These are phyloP conservation scores for Crotalus horridus DNA, from an alignment of 2,113 vertebrate genomes.

Conservation along the genomic window DNA sequence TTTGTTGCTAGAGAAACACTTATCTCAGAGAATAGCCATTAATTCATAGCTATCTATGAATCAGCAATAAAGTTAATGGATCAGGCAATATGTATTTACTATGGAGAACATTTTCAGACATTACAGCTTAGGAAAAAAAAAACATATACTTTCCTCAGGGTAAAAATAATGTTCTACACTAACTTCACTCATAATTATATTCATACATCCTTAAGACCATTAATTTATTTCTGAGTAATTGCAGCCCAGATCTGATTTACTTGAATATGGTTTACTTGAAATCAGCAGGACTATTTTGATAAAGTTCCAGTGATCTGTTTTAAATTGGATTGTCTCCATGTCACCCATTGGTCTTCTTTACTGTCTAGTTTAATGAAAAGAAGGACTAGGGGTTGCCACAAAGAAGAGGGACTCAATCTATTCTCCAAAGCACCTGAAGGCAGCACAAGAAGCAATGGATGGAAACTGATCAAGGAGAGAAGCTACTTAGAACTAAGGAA, in stretches of 20 bases:
- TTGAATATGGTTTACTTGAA: not conserved
- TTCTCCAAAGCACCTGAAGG: too few relatives aligned
- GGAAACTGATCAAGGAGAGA: too few relatives aligned
- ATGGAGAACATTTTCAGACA: slow-evolving; percentile 21
- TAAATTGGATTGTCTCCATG: not conserved
- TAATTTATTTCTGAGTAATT: not conserved
- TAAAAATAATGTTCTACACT: not conserved
- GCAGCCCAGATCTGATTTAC: not conserved
- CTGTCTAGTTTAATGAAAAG: not conserved
- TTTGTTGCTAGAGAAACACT: not conserved
- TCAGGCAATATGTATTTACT: not conserved
- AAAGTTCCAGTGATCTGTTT: not conserved
- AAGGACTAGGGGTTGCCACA: too few relatives aligned
- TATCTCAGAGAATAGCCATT: not conserved
- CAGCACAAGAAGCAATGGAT: too few relatives aligned
- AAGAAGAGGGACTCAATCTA: too few relatives aligned
- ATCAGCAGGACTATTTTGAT: not conserved
- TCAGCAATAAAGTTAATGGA: not conserved
- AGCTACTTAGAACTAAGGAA: too few relatives aligned
- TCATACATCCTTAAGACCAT: not conserved
- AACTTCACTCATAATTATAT: not conserved
- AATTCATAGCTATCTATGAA: slow-evolving; percentile 5
- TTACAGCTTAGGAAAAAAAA: not conserved
- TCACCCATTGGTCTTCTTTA: not conserved
- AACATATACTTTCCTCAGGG: not conserved